Conservation (phyloP, 1,140 invertebrate species). For the Asobara japonica region DNA sequence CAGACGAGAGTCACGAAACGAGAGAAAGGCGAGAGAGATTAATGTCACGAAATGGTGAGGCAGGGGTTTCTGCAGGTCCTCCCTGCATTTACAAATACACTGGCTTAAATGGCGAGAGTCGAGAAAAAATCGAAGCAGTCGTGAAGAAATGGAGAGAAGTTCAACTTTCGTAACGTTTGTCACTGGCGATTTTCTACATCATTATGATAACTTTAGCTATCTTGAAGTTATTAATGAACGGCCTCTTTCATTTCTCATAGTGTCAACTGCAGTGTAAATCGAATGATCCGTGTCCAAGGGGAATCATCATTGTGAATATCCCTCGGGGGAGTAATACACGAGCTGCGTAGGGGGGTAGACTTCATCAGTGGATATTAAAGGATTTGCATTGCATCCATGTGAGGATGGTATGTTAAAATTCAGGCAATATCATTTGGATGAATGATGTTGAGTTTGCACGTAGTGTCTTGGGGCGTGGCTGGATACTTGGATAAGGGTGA, state of each 20-base stretch:
- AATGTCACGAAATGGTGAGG: no score
- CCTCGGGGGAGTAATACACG: slow-evolving; percentile 1
- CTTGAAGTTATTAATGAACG: no score
- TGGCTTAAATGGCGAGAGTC: no score
- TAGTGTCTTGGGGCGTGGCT: slow-evolving; percentile 33
- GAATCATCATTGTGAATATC: slow-evolving; percentile 14
- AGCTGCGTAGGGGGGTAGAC: slow-evolving; percentile 45
- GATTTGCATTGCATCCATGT: slow-evolving; percentile 59
- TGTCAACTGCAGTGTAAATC: slow-evolving; percentile 63
- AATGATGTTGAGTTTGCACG: slow-evolving; percentile 63
- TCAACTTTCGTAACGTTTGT: no score
- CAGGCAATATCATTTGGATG: slow-evolving; percentile 42
- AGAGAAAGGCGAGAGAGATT: no score
- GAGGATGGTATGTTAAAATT: background rate
- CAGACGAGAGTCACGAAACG: no score
- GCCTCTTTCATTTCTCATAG: slow-evolving; percentile 63
- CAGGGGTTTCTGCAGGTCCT: no score
- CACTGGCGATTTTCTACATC: no score
- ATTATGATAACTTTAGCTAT: no score
- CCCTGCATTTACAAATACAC: no score
- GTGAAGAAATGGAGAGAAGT: no score
- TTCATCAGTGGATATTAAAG: slow-evolving; percentile 67
- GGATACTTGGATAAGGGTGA: slow-evolving; percentile 29
- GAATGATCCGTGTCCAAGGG: slow-evolving; percentile 27
- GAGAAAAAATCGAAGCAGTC: no score